Evolutionary conservation across 2,113 vertebrate genomes (phyloP).

Genomic region (Dasyornis broadbenti): DNA sequence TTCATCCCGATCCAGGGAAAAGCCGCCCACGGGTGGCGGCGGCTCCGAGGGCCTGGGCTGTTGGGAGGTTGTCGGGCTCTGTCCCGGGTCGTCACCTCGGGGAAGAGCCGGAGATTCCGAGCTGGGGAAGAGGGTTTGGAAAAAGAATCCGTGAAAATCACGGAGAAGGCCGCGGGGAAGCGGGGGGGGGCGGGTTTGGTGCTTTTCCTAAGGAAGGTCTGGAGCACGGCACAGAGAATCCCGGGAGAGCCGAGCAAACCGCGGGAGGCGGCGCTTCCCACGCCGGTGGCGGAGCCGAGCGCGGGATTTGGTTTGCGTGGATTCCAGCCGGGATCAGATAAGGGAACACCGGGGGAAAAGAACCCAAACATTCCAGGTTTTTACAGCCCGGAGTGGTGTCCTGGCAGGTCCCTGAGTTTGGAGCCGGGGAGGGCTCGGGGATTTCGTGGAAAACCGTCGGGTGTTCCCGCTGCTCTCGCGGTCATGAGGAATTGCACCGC

Average conservation of each 20-base stretch:
- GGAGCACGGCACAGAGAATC: too few species aligned
- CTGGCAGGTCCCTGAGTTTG: background rate
- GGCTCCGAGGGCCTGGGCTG: fast-evolving
- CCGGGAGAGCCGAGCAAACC: fast-evolving
- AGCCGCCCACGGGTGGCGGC: background rate
- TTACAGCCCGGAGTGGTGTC: background rate
- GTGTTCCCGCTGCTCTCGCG: background rate
- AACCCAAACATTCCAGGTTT: background rate
- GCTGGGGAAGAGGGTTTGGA: background rate
- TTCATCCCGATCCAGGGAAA: background rate
- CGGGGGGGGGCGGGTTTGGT: too few species aligned
- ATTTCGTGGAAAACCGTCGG: fast-evolving
- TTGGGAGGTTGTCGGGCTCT: background rate
- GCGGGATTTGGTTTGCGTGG: background rate
- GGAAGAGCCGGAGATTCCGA: background rate
- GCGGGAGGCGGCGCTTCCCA: background rate
- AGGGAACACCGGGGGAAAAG: background rate
- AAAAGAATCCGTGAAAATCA: background rate
- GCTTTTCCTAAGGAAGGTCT: background rate
- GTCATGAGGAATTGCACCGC: background rate
- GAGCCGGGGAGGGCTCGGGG: background rate
- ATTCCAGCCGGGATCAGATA: background rate
- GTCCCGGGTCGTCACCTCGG: background rate
- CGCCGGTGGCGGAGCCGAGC: background rate
- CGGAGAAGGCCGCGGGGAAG: background rate